Conservation (phyloP, 1,140 invertebrate genomes). For the Hylaeus anthracinus region DNA sequence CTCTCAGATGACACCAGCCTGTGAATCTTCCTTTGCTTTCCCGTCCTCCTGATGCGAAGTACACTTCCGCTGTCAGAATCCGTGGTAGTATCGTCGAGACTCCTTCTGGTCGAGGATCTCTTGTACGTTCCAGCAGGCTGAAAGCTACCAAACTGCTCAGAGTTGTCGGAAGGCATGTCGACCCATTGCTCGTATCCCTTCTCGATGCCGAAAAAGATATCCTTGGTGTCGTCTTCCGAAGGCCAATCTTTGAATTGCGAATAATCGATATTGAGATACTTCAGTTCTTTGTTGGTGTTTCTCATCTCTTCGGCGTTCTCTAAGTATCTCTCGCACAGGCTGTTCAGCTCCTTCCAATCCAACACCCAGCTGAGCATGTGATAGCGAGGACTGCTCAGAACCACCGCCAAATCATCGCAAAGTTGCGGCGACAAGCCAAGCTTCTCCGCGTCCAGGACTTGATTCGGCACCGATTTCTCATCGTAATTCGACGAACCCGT, state of each 20-base stretch:
- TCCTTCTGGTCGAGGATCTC: conserved; percentile 67
- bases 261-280: conserved; percentile 85
- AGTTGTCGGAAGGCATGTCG: conserved; percentile 73
- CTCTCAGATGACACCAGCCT: conserved; percentile 79
- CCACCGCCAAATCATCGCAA: conserved; percentile 84
- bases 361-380: conserved; percentile 84
- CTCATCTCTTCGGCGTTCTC: conserved; percentile 83
- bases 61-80: conserved; percentile 77
- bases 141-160: conserved; percentile 76
- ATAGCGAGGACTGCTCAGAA: conserved; percentile 84
- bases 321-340: conserved; percentile 83
- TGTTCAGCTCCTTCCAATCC: conserved; percentile 83
- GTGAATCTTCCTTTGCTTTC: conserved; percentile 71
- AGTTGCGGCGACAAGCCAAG: conserved; percentile 83
- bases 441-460: conserved; percentile 80
- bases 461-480: conserved; percentile 78
- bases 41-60: conserved; percentile 63
- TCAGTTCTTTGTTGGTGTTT: conserved; percentile 83
- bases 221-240: conserved; percentile 78
- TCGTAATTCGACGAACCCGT: conserved; percentile 79
- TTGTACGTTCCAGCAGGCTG: conserved; percentile 73
- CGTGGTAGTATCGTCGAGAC: conserved; percentile 73
- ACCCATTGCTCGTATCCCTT: conserved; percentile 82
- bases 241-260: conserved; percentile 84
- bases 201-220: conserved; percentile 82